These are phyloP conservation scores for Rhynchotus rufescens DNA, from an alignment of 2,797 vertebrate genomes.

Conservation along the genomic window DNA sequence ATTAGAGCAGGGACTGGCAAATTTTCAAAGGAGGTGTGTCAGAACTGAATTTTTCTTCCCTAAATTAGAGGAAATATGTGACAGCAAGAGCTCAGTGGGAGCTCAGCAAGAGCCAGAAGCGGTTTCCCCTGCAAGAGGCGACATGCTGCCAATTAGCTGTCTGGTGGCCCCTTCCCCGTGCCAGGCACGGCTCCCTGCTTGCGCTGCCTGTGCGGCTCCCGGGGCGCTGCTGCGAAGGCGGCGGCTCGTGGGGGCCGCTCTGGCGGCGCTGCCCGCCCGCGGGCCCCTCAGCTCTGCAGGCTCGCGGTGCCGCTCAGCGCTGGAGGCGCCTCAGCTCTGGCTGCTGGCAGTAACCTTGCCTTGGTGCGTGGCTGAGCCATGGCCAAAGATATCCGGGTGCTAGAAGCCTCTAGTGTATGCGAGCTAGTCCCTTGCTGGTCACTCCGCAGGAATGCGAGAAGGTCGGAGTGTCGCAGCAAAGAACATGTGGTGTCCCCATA, in stretches of 20 bases:
- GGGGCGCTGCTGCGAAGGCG: not conserved
- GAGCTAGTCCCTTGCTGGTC: not conserved
- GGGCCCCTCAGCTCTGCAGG: no score
- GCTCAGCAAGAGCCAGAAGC: not conserved
- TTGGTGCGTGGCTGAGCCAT: not conserved
- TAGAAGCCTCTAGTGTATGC: not conserved
- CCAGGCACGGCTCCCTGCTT: not conserved
- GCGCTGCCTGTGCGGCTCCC: not conserved
- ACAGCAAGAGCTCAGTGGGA: not conserved
- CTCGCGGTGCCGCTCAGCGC: not conserved
- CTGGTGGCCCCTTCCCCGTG: not conserved
- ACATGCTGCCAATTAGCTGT: constrained; percentile 2
- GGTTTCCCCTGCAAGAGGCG: not conserved
- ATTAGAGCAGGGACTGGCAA: constrained; percentile 9
- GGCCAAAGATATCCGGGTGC: accelerated
- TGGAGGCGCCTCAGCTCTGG: not conserved
- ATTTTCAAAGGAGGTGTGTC: not conserved
- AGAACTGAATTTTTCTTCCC: not conserved
- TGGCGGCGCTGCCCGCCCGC: not conserved
- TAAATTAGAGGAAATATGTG: constrained; percentile 8
- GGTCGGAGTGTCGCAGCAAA: not conserved
- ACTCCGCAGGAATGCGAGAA: accelerated
- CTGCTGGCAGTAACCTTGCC: not conserved
- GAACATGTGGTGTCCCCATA: not conserved
- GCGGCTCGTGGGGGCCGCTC: not conserved